Base-by-base conservation (phyloP, 2,888 invertebrate genomes). In the Parnassius smintheus region DNA sequence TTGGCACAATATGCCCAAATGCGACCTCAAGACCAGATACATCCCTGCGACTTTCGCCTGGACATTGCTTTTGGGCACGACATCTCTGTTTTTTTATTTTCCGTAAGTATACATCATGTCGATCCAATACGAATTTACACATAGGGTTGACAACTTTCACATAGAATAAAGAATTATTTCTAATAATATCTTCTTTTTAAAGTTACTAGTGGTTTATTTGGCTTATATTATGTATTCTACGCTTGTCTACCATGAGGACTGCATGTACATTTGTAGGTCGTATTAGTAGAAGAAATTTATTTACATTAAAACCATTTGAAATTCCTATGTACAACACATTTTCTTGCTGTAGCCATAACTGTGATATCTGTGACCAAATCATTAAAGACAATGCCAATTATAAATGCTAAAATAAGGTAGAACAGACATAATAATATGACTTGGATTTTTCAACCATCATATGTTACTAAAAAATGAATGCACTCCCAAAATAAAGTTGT, bases 31-130 rank as follows among this genome's bases (percentile, higher is more conserved):
- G 93, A 97, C 98, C 92, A 96, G 97, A 94, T 97, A 97, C 93
- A 95, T 98, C 94, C 99, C 99, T 91, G 99, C 99, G 92, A 97
- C 97, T 84, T 97, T 98, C 94, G 99, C 99, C 86, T 99, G 99
- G 99, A 95, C 96, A 76, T 93, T 99, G 83, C 94, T 99, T 77
- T 93, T 99, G 87, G 96, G 96, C 85, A 97, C 98, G 77, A 98
- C 98, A 76, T 95, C 96, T 83, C 94, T 98, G 80, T 99, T 98
- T 94, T 99, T 98, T 94, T 97, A 96, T 92, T 98, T 96, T 92
- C 98, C 98, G 98, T 99, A 94, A 98, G 98, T 98, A 92, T 86
- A 85, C 80, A 84, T 80, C 78, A 82, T 81, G 79, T 83, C 80
- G 77, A 82, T 80, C 75, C 74, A 73, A 74, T 83, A 77, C 80